Conservation (phyloP, 1,140 invertebrate genomes). For the Drosophila jambulina region DNA sequence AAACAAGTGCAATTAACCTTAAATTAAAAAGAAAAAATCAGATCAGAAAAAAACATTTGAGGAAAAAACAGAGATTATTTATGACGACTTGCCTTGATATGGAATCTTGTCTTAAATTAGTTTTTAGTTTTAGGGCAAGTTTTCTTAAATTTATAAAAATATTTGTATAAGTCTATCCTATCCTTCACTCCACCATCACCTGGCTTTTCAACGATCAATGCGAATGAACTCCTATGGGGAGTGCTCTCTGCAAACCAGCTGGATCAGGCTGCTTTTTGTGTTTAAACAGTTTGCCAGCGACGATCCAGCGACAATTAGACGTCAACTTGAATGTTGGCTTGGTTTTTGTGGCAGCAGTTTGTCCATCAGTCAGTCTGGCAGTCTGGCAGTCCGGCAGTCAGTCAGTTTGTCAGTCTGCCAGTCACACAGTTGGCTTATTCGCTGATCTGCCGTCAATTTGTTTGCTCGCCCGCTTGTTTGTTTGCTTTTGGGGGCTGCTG, state of each 20-base stretch:
- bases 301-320: slow-evolving; percentile 31
- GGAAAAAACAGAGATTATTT: too few species aligned
- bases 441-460: slow-evolving; percentile 36
- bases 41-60: too few species aligned
- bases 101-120: too few species aligned
- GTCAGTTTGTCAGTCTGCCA: background rate
- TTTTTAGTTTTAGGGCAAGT: too few species aligned
- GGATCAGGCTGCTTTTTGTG: slow-evolving; percentile 3
- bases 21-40: too few species aligned
- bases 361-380: slow-evolving; percentile 1
- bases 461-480: slow-evolving; percentile 38
- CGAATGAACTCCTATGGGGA: slow-evolving; percentile 12
- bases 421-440: slow-evolving; percentile 29
- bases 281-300: slow-evolving; percentile 35
- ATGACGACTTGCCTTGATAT: too few species aligned
- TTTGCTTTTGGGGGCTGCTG: slow-evolving; percentile 29
- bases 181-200: background rate
- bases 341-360: slow-evolving; percentile 23
- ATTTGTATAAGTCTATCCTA: too few species aligned
- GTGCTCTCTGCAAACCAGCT: slow-evolving; percentile 4
- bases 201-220: background rate
- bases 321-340: slow-evolving; percentile 29
- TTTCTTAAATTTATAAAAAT: too few species aligned
- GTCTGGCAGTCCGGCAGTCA: background rate
- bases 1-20: too few species aligned